A percentile compares a stretch with the other conserved stretches of the same genome.
phyloP scores from a whole-genome alignment of 64 coral and sea anemone genomes.

The Montipora sp. region DNA sequence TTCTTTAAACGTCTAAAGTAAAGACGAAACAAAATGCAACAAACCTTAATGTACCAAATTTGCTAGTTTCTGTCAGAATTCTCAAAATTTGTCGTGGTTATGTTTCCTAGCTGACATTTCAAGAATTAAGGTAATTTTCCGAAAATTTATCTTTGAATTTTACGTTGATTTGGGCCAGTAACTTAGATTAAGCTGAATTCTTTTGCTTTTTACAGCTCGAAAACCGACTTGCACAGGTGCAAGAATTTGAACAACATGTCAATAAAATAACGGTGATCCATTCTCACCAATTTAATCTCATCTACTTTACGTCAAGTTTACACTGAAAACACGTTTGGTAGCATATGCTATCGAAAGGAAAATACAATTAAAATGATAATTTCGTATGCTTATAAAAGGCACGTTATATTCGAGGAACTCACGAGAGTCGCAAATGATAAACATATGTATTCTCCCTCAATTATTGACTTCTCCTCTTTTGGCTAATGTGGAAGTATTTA shows the following conservation, averaged over 20 bases:
- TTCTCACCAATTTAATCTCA: background rate
- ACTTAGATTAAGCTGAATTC: background rate
- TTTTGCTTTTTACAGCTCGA: background rate
- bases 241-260: background rate
- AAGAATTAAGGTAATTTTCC: background rate
- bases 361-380: background rate
- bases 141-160: too few relatives aligned
- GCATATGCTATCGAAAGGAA: background rate
- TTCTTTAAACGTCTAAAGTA: too few relatives aligned
- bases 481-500: background rate
- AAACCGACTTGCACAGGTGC: background rate
- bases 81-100: background rate
- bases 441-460: background rate
- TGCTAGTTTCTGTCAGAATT: background rate
- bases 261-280: background rate
- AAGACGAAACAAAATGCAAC: background rate
- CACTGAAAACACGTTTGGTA: background rate
- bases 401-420: background rate
- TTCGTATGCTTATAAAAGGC: background rate
- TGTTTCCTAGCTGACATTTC: background rate
- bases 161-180: background rate
- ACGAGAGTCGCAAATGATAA: background rate
- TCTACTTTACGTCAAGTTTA: background rate
- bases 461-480: background rate
- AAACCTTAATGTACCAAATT: background rate